Evolutionary conservation across 2,888 invertebrate species (phyloP), one percentile per base, ranked within the genome.

Genomic region (Epistrophe grossulariae): DNA sequence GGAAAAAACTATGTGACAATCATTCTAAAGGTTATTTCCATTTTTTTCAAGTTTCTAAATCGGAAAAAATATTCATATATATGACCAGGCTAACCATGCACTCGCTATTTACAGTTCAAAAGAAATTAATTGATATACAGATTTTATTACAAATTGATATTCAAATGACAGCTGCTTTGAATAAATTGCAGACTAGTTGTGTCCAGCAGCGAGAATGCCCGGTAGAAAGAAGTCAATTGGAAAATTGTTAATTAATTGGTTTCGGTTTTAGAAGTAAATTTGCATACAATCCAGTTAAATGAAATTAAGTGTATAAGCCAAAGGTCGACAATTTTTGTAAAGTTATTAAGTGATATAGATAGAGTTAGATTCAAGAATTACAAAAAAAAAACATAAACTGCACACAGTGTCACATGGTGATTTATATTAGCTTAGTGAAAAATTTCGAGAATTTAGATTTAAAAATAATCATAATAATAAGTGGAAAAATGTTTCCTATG

Each of bases 171-270:
- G 68, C 64, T 68, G 68, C 64, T 45, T 13, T 35, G 68, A 68
- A 68, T 68, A 68, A 68, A 68, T 50, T 50, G 68, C 50, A 35
- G 68, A 68, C 50, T 31, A 35, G 68, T 50, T 50, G 68, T 31
- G 50, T 28, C 64, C 68, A 35, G 15, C 11, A 13, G 50, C 48
- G 1, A 35, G 13, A 17, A 4, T 4, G 48, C 50, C 11, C 5
- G 7, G 24, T 55, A 40, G 40, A 55, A 70, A 28, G 70, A 55
- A 70, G 70, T 70, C 70, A 55, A 70, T 52, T 70, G 70, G 70
- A 70, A 70, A 70, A 50, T 55, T 43, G 38, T 52, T 52, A 55
- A 52, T 70, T 70, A 70, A 70, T 55, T 55, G 52, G 52, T 55
- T 28, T 55, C 3, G 55, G 19, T 28, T 52, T 24, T 11, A 24